Evolutionary conservation across 1,140 invertebrate species (phyloP), one percentile per base, ranked within the genome.

Genomic region (Drosophila tsacasi): DNA sequence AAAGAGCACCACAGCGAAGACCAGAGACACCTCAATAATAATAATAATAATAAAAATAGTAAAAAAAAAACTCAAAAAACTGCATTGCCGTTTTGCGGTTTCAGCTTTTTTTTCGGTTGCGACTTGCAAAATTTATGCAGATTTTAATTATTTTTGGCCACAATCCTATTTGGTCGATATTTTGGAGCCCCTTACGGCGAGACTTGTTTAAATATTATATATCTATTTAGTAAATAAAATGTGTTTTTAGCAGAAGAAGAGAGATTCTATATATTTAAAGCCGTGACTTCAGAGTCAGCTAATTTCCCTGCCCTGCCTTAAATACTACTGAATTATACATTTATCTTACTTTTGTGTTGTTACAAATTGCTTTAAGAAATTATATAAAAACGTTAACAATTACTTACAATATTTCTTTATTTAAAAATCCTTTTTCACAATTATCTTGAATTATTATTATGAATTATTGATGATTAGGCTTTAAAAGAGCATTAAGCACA

Each of bases 91-190:
- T 77, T 86, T 86, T 69, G 49, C 73, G 54, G 55, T 64, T 72
- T 74, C 52, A 63, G 61, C 52, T 55, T 58, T 74, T 58, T 74
- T 59, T 58, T 63, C 59, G 55, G 66, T 66, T 83, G 59, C 66
- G 60, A 64, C 47, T 83, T 87, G 83, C 84, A 69, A 87, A 83
- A 84, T 87, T 78, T 87, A 87, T 87, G 84, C 63, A 72, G 76
- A 87, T 87, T 65, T 61, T 52, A 55, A 55, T 39, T 55, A 55
- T 55, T 55, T 55, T 55, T 4, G 15, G 27, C 42, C 35, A 27
- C 42, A 30, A 30, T 19, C 25, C 9, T 35, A 23, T 17, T 27
- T 27, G 30, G 47, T 40, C 64, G 75, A 65, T 35, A 55, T 7
- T 17, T 15, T 8, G 6, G 12, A 83, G 49, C 25, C 80, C 50